Conservation (phyloP, 2,113 vertebrate species). For the Pomatorhinus ruficollis region DNA sequence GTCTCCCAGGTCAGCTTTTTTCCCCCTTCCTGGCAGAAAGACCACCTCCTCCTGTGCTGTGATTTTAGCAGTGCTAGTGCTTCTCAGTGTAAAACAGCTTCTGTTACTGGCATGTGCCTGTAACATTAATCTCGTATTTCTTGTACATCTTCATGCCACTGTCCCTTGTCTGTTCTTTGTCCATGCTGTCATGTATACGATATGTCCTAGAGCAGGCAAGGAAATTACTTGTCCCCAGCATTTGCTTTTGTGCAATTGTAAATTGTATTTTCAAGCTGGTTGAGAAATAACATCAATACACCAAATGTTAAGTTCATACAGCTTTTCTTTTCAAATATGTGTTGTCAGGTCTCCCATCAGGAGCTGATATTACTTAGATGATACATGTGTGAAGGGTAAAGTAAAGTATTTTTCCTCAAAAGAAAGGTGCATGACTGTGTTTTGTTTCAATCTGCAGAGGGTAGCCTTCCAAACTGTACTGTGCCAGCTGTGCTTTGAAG, state of each 20-base stretch:
- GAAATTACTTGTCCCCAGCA: not conserved
- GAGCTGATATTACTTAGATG: not conserved
- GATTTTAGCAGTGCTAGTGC: not conserved
- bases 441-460: not conserved
- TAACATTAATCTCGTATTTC: not conserved
- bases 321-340: not conserved
- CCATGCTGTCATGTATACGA: not conserved
- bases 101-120: not conserved
- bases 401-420: not conserved
- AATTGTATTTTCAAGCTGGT: not conserved
- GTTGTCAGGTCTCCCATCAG: not conserved
- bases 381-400: not conserved
- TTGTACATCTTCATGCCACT: not conserved
- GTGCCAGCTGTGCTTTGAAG: not conserved
- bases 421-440: not conserved
- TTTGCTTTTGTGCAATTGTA: not conserved
- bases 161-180: not conserved
- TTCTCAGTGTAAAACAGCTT: not conserved
- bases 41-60: not conserved
- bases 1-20: not conserved
- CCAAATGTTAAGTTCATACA: not conserved
- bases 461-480: not conserved
- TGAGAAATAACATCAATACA: not conserved
- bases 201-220: not conserved
- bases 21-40: not conserved